These are phyloP conservation scores for Chaetura pelagica DNA, from an alignment of 2,113 vertebrate genomes.

Conservation along the genomic window DNA sequence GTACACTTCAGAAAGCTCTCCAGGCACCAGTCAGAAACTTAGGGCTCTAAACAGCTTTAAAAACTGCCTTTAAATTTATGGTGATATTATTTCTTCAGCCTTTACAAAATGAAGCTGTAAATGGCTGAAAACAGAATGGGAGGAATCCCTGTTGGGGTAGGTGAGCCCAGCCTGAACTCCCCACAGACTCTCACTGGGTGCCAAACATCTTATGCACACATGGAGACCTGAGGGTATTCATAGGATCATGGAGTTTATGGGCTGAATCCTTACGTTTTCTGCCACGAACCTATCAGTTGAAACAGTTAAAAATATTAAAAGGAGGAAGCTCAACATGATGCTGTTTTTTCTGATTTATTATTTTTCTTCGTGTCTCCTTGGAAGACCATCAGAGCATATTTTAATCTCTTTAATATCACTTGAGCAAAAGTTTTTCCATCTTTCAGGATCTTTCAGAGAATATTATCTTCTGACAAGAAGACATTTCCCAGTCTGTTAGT, in stretches of 20 bases:
- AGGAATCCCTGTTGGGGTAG: background rate
- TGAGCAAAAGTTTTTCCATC: background rate
- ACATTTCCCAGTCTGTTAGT: background rate
- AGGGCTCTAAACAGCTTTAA: background rate
- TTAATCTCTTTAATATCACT: background rate
- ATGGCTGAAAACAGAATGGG: background rate
- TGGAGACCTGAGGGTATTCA: rapidly evolving
- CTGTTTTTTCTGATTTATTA: background rate
- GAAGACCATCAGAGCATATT: background rate
- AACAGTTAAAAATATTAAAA: background rate
- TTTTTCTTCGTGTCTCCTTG: background rate
- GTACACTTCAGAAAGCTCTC: background rate
- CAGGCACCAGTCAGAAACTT: background rate
- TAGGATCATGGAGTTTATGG: background rate
- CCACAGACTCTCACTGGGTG: rapidly evolving
- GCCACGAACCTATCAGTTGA: background rate
- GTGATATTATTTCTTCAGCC: background rate
- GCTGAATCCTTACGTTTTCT: background rate
- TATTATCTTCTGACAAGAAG: background rate
- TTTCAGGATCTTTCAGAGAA: background rate
- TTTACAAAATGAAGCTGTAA: background rate
- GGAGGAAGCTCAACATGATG: background rate
- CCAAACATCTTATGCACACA: background rate
- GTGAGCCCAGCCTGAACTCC: background rate
- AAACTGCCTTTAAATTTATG: background rate